These are phyloP conservation scores for Acrobasis consociella DNA, from an alignment of 2,888 invertebrate species.

Conservation along the genomic window DNA sequence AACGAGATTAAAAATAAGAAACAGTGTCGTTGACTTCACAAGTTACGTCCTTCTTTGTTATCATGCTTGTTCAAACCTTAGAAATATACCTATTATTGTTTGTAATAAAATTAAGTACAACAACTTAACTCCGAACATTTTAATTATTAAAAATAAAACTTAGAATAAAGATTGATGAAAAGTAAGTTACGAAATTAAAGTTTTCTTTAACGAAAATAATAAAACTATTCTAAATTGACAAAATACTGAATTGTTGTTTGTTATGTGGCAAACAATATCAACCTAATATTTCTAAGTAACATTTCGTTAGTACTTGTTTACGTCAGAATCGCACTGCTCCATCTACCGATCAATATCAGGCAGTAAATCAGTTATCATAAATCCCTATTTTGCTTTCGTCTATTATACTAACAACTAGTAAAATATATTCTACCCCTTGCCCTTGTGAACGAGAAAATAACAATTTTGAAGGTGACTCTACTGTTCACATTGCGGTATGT, in stretches of 20 bases:
- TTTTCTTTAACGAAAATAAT: no score
- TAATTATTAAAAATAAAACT: no score
- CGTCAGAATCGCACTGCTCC: not conserved
- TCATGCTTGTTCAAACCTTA: no score
- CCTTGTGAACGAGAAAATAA: not conserved
- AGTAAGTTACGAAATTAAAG: no score
- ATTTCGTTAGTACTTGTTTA: not conserved
- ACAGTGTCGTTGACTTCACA: not conserved
- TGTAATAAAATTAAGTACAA: no score
- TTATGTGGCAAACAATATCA: not conserved
- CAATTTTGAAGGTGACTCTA: not conserved
- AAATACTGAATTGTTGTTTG: not conserved
- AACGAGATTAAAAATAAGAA: slow-evolving; percentile 16
- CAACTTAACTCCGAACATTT: no score
- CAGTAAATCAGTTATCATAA: slow-evolving; percentile 6
- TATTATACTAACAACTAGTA: not conserved
- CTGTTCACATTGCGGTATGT: not conserved
- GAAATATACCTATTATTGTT: no score
- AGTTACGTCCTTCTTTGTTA: no score
- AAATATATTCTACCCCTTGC: not conserved
- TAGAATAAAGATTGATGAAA: no score
- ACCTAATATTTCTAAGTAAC: not conserved
- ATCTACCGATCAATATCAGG: not conserved
- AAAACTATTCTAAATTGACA: no score
- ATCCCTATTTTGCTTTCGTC: not conserved